phyloP scores from a whole-genome alignment of 2,888 invertebrate species.

The Melanostoma scalare region DNA sequence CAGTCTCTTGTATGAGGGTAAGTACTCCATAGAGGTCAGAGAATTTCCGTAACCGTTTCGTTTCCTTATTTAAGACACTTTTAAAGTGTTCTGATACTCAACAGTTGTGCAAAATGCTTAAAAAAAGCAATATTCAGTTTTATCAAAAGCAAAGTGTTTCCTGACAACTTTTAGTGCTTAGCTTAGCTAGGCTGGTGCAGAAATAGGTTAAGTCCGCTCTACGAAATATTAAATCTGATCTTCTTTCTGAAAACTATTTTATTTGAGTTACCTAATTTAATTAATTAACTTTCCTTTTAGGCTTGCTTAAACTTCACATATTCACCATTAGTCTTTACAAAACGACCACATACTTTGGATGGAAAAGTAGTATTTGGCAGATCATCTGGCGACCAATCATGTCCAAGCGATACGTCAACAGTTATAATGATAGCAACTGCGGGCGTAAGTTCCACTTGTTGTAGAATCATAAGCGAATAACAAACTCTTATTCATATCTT shows the following conservation, averaged over 20 bases:
- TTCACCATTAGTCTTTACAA: conserved; percentile 80
- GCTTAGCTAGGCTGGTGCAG: too few relatives aligned
- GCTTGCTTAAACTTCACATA: conserved; percentile 80
- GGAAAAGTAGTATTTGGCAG: conserved; percentile 80
- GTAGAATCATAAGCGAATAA: not conserved
- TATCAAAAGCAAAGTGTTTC: too few relatives aligned
- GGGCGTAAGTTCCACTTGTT: conserved; percentile 77
- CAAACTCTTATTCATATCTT: not conserved
- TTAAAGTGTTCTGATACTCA: too few relatives aligned
- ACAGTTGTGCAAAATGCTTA: too few relatives aligned
- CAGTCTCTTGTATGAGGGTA: too few relatives aligned
- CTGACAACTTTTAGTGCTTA: too few relatives aligned
- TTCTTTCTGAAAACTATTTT: not conserved
- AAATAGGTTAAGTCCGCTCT: too few relatives aligned
- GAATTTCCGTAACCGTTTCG: too few relatives aligned
- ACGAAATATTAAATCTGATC: not conserved
- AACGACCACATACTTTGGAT: conserved; percentile 80
- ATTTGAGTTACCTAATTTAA: too few relatives aligned
- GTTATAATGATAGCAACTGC: conserved; percentile 79
- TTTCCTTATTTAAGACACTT: too few relatives aligned
- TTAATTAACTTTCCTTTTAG: conserved; percentile 72
- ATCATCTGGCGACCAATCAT: conserved; percentile 76
- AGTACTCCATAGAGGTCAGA: too few relatives aligned
- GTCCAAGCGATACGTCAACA: conserved; percentile 78
- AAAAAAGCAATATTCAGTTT: too few relatives aligned